Conservation (phyloP, 2,888 invertebrate genomes). For the Vannuccia rotundouncinata region DNA sequence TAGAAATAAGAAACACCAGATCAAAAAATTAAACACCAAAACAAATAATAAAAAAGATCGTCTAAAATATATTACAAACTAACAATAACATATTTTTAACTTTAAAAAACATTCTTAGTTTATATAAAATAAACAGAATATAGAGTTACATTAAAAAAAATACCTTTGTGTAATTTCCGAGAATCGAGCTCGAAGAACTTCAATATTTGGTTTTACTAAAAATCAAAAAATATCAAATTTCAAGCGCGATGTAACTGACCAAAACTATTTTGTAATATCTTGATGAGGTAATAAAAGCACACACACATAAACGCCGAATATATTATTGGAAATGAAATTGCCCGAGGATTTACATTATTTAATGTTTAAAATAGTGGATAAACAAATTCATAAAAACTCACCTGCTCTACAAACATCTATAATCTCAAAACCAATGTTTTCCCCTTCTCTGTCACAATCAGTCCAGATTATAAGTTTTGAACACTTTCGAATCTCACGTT, state of each 20-base stretch:
- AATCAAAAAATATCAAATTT: constrained; percentile 40
- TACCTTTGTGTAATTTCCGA: constrained; percentile 82
- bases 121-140: not conserved
- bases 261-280: too few species aligned
- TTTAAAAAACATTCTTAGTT: not conserved
- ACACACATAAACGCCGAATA: too few species aligned
- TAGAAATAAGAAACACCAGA: too few species aligned
- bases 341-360: too few species aligned
- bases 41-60: not conserved
- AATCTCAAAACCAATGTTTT: constrained; percentile 95
- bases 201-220: constrained; percentile 55
- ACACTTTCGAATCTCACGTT: constrained; percentile 57
- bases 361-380: too few species aligned
- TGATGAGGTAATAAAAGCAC: too few species aligned
- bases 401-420: constrained; percentile 74
- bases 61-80: not conserved
- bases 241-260: not conserved
- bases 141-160: constrained; percentile 41
- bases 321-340: too few species aligned
- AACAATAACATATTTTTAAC: too few species aligned
- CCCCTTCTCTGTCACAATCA: constrained; percentile 98
- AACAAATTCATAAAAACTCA: too few species aligned
- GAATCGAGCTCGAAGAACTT: constrained; percentile 71
- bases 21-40: not conserved
- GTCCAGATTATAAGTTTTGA: constrained; percentile 86